phyloP scores from a whole-genome alignment of 2,113 vertebrate species.

The Anolis carolinensis region DNA sequence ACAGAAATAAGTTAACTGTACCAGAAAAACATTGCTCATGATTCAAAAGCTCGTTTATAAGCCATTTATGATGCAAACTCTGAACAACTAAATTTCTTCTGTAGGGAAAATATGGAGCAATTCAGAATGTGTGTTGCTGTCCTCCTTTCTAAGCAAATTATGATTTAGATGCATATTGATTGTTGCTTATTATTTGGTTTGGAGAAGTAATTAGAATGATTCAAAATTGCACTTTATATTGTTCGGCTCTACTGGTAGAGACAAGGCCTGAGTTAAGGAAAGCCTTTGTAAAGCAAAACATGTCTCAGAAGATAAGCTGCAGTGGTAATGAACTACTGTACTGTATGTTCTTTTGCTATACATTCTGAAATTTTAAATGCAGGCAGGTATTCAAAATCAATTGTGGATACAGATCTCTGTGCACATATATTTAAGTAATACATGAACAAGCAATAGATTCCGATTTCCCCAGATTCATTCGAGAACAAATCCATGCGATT shows the following conservation, averaged over 20 bases:
- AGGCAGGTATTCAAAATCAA: not conserved
- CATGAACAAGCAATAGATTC: too few species aligned
- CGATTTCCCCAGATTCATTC: not conserved
- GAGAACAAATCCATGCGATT: not conserved
- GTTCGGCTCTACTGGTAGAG: conserved; percentile 1
- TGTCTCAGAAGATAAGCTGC: not conserved
- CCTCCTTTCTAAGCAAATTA: not conserved
- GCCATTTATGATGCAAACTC: conserved; percentile 52
- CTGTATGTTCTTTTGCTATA: not conserved
- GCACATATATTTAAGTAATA: not conserved
- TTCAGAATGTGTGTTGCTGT: conserved; percentile 22
- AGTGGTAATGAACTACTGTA: not conserved
- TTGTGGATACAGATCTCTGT: not conserved
- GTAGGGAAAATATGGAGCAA: not conserved
- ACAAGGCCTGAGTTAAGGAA: not conserved
- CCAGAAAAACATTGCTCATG: conserved; percentile 76
- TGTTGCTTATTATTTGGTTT: conserved; percentile 21
- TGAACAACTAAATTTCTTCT: conserved; percentile 53
- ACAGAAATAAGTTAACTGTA: conserved; percentile 84
- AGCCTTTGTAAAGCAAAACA: not conserved
- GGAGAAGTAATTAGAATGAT: conserved; percentile 21
- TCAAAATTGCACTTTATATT: conserved; percentile 14
- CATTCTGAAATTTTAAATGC: not conserved
- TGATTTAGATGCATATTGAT: conserved; percentile 2
- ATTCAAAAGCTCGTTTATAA: conserved; percentile 71